Evolutionary conservation across 1,140 invertebrate genomes (phyloP), one percentile per base, ranked within the genome.

Genomic region (Dreissena rostriformis): DNA sequence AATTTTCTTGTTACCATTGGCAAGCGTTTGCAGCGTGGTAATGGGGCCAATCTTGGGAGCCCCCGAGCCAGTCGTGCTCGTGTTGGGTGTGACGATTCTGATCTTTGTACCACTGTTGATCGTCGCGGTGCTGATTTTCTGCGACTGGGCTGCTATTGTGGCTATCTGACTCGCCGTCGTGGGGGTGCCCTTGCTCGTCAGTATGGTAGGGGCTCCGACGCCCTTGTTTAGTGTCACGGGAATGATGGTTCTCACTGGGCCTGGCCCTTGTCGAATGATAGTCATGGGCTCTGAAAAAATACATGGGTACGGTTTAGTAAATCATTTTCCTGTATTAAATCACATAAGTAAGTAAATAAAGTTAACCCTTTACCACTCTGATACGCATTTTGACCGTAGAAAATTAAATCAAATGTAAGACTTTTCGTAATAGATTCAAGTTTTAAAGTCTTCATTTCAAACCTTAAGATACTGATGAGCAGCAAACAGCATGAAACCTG

Each of bases 261-360:
- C 80, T 0, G 80, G 80, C 12, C 80, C 80, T 75, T 82, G 80
- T 11, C 80, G 71, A 10, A 82, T 82, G 22, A 82, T 82, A 8
- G 80, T 82, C 49, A 82, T 6, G n/a, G 80, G 80, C 28, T 82
- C 80, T 82, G 71, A 19, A 82, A 82, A 24, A 61, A 61, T 61
- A 61, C 39, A 8, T 2, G 39, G 8, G 39, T 5, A 39, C 4
- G 39, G 39, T 39, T 39, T 8, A 39, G 39, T 39, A 39, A 39
- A 39, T n/a, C n/a, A n/a, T 39, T 39, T 39, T 39, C 39, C 39
- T 5, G 39, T 39, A 39, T 39, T 39, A 39, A 5, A 39, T 39
- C 39, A 39, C 2, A 39, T 5, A 5, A 39, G 2, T 39, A 5
- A 39, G 39, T 39, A 39, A 39, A 39, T 39, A 39, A 39, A 39